Percentiles rank a stretch among this genome's conserved stretches.
Evolutionary conservation across 2,797 vertebrate genomes (phyloP).

Genomic region (Todus mexicanus): DNA sequence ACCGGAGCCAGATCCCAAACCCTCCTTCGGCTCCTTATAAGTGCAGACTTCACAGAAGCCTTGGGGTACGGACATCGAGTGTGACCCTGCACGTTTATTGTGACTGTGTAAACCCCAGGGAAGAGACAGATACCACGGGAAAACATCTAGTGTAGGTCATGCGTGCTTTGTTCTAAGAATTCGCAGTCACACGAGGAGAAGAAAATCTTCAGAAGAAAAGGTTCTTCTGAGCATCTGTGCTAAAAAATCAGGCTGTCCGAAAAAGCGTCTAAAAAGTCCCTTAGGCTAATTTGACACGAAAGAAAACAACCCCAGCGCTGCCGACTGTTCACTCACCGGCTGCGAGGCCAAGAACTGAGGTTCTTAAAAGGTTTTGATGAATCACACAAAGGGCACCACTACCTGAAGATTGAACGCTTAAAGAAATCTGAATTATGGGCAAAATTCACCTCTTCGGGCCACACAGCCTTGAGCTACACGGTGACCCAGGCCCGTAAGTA

Average conservation of each 20-base stretch:
- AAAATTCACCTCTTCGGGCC: not conserved
- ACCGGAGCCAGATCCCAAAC: not conserved
- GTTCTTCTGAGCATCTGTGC: not conserved
- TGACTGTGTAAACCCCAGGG: accelerated
- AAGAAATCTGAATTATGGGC: not conserved
- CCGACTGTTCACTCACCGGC: not conserved
- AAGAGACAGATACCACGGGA: not conserved
- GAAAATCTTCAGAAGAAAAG: not conserved
- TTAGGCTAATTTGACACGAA: not conserved
- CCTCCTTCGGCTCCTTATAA: not conserved
- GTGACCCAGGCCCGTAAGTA: no score
- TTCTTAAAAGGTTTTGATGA: not conserved
- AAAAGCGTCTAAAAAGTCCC: not conserved
- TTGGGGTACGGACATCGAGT: not conserved
- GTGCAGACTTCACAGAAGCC: not conserved
- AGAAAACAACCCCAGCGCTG: not conserved
- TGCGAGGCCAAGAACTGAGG: not conserved
- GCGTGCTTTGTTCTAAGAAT: not conserved
- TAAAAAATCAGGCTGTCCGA: not conserved
- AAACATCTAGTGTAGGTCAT: accelerated
- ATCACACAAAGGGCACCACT: not conserved
- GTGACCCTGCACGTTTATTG: not conserved
- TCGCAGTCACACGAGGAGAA: not conserved
- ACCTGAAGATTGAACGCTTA: not conserved
- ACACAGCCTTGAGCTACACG: not conserved